Evolutionary conservation across 2,797 vertebrate genomes (phyloP).

Genomic region (Knipowitschia caucasica): DNA sequence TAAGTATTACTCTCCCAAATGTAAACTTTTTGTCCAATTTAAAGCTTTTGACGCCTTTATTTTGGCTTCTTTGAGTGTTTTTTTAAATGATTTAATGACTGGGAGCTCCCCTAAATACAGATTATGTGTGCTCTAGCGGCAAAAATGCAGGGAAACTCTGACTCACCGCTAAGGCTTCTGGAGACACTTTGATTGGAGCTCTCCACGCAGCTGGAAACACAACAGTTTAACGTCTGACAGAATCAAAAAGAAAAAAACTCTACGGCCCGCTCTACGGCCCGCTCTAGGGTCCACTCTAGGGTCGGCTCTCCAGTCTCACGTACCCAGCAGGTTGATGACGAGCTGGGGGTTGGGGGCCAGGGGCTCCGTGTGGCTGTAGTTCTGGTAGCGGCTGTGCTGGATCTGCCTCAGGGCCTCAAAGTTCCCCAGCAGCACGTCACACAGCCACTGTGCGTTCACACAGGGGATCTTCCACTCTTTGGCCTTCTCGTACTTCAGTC

Average conservation of each 20-base stretch:
- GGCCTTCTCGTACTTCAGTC: conserved; percentile 94
- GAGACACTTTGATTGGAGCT: conserved; percentile 85
- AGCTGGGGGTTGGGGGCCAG: conserved; percentile 86
- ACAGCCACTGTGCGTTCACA: conserved; percentile 94
- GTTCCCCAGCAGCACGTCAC: conserved; percentile 91
- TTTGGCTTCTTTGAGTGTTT: too few species aligned
- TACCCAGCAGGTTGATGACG: conserved; percentile 87
- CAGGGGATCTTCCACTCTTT: conserved; percentile 97
- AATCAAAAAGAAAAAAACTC: too few species aligned
- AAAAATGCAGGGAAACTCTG: not conserved
- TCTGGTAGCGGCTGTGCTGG: conserved; percentile 86
- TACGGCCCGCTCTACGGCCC: too few species aligned
- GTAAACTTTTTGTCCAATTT: too few species aligned
- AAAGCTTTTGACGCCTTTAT: too few species aligned
- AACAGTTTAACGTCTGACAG: not conserved
- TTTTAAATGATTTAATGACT: too few species aligned
- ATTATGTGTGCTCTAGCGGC: too few species aligned
- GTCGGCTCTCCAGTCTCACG: conserved; percentile 10
- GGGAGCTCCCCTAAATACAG: too few species aligned
- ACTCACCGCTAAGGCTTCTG: conserved; percentile 88
- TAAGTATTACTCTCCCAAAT: too few species aligned
- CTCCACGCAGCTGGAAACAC: conserved; percentile 82
- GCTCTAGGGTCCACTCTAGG: too few species aligned
- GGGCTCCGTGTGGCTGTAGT: conserved; percentile 84
- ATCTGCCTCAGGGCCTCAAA: conserved; percentile 90